Conservation (phyloP, 1,140 invertebrate genomes). For the Portunus trituberculatus region DNA sequence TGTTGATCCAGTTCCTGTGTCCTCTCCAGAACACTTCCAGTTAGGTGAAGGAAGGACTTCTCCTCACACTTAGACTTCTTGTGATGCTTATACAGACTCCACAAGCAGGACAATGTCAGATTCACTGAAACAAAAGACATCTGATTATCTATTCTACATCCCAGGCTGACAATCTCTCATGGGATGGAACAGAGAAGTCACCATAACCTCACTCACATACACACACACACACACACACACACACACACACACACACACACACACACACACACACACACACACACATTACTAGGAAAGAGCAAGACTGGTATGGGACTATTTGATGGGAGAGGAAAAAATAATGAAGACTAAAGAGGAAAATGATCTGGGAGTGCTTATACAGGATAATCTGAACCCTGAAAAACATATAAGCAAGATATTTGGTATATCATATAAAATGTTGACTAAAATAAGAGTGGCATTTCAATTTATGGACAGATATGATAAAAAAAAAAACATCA, state of each 20-base stretch:
- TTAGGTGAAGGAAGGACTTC: not conserved
- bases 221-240: not conserved
- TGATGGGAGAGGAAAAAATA: no score
- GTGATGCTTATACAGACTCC: not conserved
- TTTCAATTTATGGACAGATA: not conserved
- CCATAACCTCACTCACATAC: not conserved
- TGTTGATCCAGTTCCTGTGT: not conserved
- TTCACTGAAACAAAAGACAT: conserved; percentile 15
- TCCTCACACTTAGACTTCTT: not conserved
- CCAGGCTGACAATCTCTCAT: not conserved
- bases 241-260: not conserved
- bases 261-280: not conserved
- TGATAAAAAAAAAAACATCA: no score
- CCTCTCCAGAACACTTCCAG: not conserved
- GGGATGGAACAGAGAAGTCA: not conserved
- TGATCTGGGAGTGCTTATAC: no score
- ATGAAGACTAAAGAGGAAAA: no score
- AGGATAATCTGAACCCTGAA: no score
- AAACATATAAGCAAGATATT: no score
- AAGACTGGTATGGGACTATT: not conserved
- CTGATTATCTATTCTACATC: not conserved
- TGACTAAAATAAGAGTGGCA: no score
- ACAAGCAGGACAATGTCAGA: not conserved
- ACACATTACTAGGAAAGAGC: no score
- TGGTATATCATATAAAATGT: no score